A percentile compares a stretch with the other conserved stretches of the same genome.
phyloP scores from a whole-genome alignment of 1,140 invertebrate genomes.

The Cydia fagiglandana region DNA sequence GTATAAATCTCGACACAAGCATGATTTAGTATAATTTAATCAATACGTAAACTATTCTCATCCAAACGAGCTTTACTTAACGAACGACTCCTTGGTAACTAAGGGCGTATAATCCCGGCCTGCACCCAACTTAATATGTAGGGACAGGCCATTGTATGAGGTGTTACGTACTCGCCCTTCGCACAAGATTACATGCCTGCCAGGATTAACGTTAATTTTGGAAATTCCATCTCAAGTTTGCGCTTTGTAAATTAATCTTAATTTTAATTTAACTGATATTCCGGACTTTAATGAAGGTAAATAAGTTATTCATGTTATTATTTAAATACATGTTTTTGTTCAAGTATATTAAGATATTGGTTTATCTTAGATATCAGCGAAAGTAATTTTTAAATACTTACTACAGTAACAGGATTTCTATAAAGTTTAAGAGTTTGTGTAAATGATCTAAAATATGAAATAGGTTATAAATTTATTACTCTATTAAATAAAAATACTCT shows the following conservation, averaged over 20 bases:
- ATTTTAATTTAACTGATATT: constrained; percentile 5
- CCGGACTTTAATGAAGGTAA: not conserved
- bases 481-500: no score
- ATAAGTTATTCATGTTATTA: not conserved
- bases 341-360: no score
- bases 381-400: no score
- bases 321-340: not conserved
- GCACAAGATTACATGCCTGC: constrained; percentile 18
- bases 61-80: constrained; percentile 17
- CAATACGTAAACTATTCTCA: constrained; percentile 24
- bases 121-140: constrained; percentile 23
- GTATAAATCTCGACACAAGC: not conserved
- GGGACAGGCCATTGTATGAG: constrained; percentile 28
- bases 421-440: no score
- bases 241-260: constrained; percentile 13
- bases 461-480: no score
- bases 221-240: constrained; percentile 16
- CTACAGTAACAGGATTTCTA: no score
- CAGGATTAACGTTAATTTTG: constrained; percentile 28
- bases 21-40: constrained; percentile 26
- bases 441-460: no score
- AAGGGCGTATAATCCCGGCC: constrained; percentile 18
- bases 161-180: constrained; percentile 18
- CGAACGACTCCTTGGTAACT: constrained; percentile 20
- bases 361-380: no score